These are phyloP conservation scores for Drosophila melanica DNA, from an alignment of 1,140 invertebrate species.

Conservation along the genomic window DNA sequence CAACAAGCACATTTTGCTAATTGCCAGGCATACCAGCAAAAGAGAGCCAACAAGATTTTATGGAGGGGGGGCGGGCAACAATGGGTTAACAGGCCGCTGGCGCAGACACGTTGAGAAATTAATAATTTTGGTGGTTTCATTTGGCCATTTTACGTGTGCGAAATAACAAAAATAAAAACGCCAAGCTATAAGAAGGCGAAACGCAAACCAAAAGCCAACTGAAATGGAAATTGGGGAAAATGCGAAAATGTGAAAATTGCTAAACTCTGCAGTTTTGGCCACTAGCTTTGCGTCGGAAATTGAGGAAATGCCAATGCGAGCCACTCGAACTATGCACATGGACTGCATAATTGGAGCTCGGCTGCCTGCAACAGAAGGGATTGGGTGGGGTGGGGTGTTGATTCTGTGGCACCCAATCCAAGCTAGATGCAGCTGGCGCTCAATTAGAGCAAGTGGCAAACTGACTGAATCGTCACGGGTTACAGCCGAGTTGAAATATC, in stretches of 20 bases:
- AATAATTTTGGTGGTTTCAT: conserved; percentile 76
- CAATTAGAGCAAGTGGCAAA: conserved; percentile 51
- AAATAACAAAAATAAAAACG: conserved; percentile 40
- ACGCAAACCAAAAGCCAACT: conserved; percentile 14
- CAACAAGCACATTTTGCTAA: conserved; percentile 74
- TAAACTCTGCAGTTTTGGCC: conserved; percentile 36
- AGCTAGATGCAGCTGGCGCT: conserved; percentile 38
- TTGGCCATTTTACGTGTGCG: conserved; percentile 67
- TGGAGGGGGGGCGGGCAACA: conserved; percentile 4
- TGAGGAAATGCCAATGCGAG: conserved; percentile 48
- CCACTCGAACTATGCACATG: conserved; percentile 29
- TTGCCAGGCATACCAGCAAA: conserved; percentile 43
- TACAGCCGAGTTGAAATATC: conserved; percentile 32
- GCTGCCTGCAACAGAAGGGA: background rate
- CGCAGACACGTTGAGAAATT: conserved; percentile 61
- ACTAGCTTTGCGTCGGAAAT: conserved; percentile 35
- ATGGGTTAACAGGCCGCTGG: conserved; percentile 25
- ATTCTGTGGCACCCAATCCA: background rate
- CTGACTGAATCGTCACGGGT: conserved; percentile 56
- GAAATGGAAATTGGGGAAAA: conserved; percentile 35
- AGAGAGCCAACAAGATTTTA: background rate
- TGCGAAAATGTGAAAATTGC: conserved; percentile 50
- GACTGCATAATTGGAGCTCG: conserved; percentile 71
- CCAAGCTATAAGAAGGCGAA: conserved; percentile 25
- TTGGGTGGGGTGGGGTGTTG: too few species aligned